These are phyloP conservation scores for Leptopilina clavipes DNA, from an alignment of 1,140 invertebrate species.

Conservation along the genomic window DNA sequence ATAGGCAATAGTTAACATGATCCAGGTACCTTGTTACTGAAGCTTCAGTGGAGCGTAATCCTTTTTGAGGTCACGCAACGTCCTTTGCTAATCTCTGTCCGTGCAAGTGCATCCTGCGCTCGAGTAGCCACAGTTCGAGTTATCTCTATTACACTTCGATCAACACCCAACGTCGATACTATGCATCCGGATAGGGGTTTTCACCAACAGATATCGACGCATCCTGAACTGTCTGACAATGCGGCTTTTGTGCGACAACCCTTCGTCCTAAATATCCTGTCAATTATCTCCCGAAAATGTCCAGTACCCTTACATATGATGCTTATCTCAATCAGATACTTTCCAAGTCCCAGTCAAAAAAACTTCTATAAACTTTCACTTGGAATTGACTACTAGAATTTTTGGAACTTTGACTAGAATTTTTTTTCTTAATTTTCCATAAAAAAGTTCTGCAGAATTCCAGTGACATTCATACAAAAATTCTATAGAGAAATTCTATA, in stretches of 20 bases:
- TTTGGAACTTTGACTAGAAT: too few species aligned
- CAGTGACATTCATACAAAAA: too few species aligned
- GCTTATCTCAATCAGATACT: too few species aligned
- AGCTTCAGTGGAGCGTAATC: conserved; percentile 63
- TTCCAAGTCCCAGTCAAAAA: too few species aligned
- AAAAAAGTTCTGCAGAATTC: too few species aligned
- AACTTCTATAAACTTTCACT: too few species aligned
- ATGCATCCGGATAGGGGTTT: conserved; percentile 51
- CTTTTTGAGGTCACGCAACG: conserved; percentile 66
- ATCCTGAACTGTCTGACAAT: conserved; percentile 52
- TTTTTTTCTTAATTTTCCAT: too few species aligned
- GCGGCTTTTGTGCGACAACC: conserved; percentile 50
- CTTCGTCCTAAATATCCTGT: neutral
- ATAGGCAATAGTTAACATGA: conserved; percentile 35
- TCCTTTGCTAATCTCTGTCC: conserved; percentile 67
- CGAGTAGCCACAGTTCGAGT: conserved; percentile 63
- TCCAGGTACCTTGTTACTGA: conserved; percentile 53
- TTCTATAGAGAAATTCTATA: too few species aligned
- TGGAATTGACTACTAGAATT: too few species aligned
- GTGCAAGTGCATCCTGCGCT: conserved; percentile 68
- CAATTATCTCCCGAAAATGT: conserved; percentile 15
- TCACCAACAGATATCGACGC: conserved; percentile 53
- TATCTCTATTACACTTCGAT: conserved; percentile 73
- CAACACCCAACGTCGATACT: conserved; percentile 64
- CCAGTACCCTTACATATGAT: neutral